These are phyloP conservation scores for Umimayanthus kanabou DNA, from an alignment of 92 coral and sea anemone species.

Conservation along the genomic window DNA sequence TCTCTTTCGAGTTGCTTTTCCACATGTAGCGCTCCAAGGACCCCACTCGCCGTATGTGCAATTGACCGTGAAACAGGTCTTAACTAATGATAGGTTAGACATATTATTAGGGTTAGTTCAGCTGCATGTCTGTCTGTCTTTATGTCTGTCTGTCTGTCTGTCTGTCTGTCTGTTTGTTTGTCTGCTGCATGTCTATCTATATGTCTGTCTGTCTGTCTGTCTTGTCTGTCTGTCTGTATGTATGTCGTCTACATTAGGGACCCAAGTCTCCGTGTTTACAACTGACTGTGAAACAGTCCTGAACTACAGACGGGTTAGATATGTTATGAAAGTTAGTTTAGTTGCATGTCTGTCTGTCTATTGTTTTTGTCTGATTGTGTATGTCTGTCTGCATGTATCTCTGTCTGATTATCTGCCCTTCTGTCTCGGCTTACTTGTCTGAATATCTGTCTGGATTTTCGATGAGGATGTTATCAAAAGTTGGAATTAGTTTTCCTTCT, in stretches of 20 bases:
- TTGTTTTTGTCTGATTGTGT: neutral
- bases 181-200: neutral
- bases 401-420: neutral
- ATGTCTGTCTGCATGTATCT: neutral
- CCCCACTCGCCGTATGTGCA: slow-evolving; percentile 14
- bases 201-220: neutral
- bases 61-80: slow-evolving; percentile 11
- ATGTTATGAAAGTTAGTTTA: neutral
- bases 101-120: neutral
- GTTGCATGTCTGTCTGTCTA: neutral
- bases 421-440: neutral
- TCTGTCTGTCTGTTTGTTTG: too few species aligned
- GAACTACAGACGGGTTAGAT: neutral
- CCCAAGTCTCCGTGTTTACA: slow-evolving; percentile 15
- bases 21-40: slow-evolving; percentile 23
- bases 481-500: too few species aligned
- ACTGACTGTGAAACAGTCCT: neutral
- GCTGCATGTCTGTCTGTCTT: neutral
- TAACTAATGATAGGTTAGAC: neutral
- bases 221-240: neutral
- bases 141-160: neutral
- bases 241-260: neutral
- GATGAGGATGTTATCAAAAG: too few species aligned
- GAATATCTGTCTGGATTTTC: neutral
- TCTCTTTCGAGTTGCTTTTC: slow-evolving; percentile 13